Evolutionary conservation across 2,113 vertebrate species (phyloP).

Genomic region (Lagopus muta): DNA sequence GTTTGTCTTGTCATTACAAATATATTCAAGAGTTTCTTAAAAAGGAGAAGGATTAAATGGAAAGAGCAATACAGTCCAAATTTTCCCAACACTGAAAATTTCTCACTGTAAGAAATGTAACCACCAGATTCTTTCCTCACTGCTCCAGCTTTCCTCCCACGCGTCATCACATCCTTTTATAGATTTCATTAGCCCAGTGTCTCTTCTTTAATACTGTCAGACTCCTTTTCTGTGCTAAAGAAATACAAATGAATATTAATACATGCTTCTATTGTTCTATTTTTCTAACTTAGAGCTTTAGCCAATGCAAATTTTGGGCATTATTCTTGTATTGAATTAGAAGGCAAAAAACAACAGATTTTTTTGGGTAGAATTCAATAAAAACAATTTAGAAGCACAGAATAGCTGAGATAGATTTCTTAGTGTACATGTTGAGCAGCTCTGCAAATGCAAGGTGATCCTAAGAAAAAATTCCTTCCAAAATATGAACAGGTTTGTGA

Average conservation of each 20-base stretch:
- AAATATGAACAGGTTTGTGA: neutral
- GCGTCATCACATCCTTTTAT: slow-evolving; percentile 30
- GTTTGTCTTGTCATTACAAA: neutral
- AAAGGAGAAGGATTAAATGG: neutral
- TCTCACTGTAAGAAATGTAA: slow-evolving; percentile 35
- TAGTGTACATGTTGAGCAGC: neutral
- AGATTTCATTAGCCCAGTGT: neutral
- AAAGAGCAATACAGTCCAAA: neutral
- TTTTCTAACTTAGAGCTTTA: neutral
- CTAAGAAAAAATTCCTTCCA: neutral
- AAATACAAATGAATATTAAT: slow-evolving; percentile 54
- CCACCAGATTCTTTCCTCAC: neutral
- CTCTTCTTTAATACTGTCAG: slow-evolving; percentile 9
- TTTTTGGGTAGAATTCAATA: neutral
- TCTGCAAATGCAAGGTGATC: neutral
- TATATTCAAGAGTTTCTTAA: neutral
- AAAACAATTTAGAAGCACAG: neutral
- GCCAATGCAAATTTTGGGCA: neutral
- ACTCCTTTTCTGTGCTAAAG: slow-evolving; percentile 22
- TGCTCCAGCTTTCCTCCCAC: slow-evolving; percentile 32
- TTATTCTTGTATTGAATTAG: neutral
- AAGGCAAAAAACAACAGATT: neutral
- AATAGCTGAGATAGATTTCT: neutral
- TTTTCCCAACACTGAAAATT: neutral
- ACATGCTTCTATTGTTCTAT: slow-evolving; percentile 23